These are phyloP conservation scores for Tiliqua scincoides DNA, from an alignment of 2,113 vertebrate genomes.

Conservation along the genomic window DNA sequence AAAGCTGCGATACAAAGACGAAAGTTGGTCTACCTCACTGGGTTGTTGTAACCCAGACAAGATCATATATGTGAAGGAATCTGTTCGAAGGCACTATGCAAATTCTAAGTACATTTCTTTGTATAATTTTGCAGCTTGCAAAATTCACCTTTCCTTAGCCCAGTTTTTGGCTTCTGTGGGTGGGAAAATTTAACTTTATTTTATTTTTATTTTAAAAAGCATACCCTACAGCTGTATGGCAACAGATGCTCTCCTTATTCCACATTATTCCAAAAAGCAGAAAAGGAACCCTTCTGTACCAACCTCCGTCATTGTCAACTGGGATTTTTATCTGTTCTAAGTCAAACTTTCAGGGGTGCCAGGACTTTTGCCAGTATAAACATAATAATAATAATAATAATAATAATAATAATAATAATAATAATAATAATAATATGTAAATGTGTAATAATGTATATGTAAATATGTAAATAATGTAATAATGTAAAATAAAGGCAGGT, in stretches of 20 bases:
- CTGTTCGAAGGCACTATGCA: neutral
- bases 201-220: neutral
- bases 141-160: neutral
- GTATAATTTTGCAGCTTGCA: neutral
- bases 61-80: neutral
- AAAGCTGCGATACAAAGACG: too few species aligned
- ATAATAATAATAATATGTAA: too few species aligned
- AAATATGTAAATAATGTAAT: too few species aligned
- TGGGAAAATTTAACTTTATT: neutral
- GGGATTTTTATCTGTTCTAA: neutral
- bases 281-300: neutral
- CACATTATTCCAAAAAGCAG: neutral
- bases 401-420: too few species aligned
- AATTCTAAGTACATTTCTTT: too few species aligned
- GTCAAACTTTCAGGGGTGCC: neutral
- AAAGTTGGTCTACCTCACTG: neutral
- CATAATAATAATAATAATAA: too few species aligned
- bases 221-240: neutral
- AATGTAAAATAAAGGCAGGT: neutral
- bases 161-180: neutral
- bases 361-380: neutral
- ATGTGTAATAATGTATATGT: too few species aligned
- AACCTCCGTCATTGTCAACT: neutral
- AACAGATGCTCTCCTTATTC: too few species aligned
- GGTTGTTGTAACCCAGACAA: neutral